Evolutionary conservation across 1,140 invertebrate species (phyloP).

Genomic region (Platyscapa corneri): DNA sequence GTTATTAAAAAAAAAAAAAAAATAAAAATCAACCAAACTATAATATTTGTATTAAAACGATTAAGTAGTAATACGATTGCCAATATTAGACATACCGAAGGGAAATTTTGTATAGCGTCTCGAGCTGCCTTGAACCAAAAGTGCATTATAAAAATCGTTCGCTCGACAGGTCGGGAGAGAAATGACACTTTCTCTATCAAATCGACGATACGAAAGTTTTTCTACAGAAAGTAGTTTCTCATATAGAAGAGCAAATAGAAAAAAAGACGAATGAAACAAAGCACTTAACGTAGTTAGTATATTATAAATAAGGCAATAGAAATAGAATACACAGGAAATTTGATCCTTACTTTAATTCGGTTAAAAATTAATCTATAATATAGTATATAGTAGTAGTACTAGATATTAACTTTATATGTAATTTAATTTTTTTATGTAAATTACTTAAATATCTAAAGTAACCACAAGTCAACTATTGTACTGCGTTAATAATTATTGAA

Average conservation of each 20-base stretch:
- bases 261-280: constrained; percentile 29
- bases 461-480: no score
- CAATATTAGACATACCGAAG: constrained; percentile 36
- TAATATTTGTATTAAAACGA: constrained; percentile 27
- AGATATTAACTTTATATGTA: neutral
- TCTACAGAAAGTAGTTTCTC: constrained; percentile 65
- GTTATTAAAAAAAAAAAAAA: neutral
- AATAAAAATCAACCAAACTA: constrained; percentile 8
- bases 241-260: constrained; percentile 54
- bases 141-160: constrained; percentile 71
- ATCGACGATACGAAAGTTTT: constrained; percentile 60
- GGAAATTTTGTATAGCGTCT: constrained; percentile 71
- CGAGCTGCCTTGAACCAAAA: constrained; percentile 74
- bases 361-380: neutral
- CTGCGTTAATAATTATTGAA: no score
- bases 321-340: constrained; percentile 7
- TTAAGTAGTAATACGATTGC: constrained; percentile 50
- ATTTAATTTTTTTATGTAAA: neutral
- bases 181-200: constrained; percentile 51
- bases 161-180: constrained; percentile 53
- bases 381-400: no score
- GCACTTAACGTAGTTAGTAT: constrained; percentile 35
- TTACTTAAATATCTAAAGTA: no score
- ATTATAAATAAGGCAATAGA: constrained; percentile 8
- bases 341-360: constrained; percentile 27